phyloP scores from a whole-genome alignment of 1,140 invertebrate species.

The Chironomus tepperi region DNA sequence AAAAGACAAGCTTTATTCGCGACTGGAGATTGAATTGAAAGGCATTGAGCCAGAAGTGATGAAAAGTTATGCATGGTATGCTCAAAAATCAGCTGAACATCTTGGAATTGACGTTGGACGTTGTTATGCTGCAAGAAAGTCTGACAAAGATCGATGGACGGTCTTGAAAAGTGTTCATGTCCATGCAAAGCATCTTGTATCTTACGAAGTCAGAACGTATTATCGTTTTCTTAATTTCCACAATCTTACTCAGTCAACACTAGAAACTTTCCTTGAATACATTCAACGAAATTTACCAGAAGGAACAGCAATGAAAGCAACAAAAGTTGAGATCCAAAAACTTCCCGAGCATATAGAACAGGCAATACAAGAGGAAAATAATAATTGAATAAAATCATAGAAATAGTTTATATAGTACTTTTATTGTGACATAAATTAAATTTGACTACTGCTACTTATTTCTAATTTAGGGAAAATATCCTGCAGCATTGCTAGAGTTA shows the following conservation, averaged over 20 bases:
- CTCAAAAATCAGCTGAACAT: constrained; percentile 65
- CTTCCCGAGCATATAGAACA: constrained; percentile 46
- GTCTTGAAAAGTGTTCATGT: constrained; percentile 82
- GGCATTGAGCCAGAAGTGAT: constrained; percentile 80
- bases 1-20: constrained; percentile 70
- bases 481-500: constrained; percentile 49
- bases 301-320: constrained; percentile 91
- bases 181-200: constrained; percentile 89
- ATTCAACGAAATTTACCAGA: constrained; percentile 94
- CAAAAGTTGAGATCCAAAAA: constrained; percentile 61
- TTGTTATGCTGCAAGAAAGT: constrained; percentile 63
- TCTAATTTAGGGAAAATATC: constrained; percentile 40
- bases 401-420: neutral
- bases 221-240: constrained; percentile 76
- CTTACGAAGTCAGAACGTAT: constrained; percentile 94
- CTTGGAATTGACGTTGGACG: constrained; percentile 66
- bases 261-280: constrained; percentile 94
- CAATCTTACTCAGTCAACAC: constrained; percentile 85
- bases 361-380: constrained; percentile 32
- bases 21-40: constrained; percentile 76
- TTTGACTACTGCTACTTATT: constrained; percentile 29
- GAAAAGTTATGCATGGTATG: constrained; percentile 80
- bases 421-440: neutral
- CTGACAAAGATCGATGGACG: constrained; percentile 64
- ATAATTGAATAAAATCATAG: neutral